A percentile compares a stretch with the other conserved stretches of the same genome.
Conservation (phyloP, 2,113 vertebrate species). For the Silurus asotus region DNA sequence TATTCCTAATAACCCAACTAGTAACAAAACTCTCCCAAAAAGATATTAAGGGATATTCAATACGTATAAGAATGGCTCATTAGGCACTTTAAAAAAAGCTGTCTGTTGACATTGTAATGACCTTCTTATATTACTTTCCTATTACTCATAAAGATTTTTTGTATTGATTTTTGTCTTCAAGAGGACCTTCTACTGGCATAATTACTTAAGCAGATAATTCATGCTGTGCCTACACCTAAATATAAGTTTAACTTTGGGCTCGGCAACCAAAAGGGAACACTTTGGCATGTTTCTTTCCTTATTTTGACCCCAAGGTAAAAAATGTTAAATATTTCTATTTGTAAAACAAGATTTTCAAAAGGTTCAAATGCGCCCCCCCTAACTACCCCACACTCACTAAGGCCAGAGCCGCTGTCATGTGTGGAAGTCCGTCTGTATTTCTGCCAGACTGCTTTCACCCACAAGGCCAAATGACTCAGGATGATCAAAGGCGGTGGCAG, state of each 20-base stretch:
- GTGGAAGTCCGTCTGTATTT: conserved; percentile 65
- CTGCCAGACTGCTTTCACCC: conserved; percentile 73
- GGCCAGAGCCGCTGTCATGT: conserved; percentile 78
- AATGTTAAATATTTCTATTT: background rate
- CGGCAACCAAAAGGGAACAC: background rate
- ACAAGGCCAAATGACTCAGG: conserved; percentile 78
- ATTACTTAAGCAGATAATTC: background rate
- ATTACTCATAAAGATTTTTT: background rate
- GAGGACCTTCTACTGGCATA: background rate
- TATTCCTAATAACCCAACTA: too few relatives aligned
- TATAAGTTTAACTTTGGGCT: background rate
- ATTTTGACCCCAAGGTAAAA: background rate
- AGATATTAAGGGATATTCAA: background rate
- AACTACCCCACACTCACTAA: conserved; percentile 79
- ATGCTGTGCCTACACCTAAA: background rate
- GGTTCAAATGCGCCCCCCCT: background rate
- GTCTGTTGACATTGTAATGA: background rate
- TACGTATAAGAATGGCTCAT: background rate
- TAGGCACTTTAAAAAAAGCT: background rate
- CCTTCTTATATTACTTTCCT: background rate
- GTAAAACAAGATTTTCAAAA: background rate
- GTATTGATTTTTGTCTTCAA: background rate
- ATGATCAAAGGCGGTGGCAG: conserved; percentile 90
- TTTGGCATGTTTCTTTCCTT: background rate
- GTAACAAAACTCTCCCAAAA: too few relatives aligned